Percentiles rank a stretch among this genome's conserved stretches.
Conservation (phyloP, 2,113 vertebrate genomes). For the Nibea albiflora region DNA sequence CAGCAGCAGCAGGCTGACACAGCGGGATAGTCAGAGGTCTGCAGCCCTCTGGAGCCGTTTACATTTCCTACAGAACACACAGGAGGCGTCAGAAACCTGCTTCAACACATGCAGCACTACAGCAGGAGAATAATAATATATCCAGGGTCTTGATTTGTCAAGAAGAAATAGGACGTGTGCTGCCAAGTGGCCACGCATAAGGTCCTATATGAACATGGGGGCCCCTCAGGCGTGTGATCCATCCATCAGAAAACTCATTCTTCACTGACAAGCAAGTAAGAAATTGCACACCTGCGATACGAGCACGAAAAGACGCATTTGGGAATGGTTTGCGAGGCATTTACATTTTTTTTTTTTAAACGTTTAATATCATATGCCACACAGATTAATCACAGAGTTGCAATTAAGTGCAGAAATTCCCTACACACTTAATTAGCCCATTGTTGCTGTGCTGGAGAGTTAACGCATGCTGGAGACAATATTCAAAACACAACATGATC, state of each 20-base stretch:
- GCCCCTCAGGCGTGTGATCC: background rate
- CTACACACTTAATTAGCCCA: constrained; percentile 53
- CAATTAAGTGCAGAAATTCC: constrained; percentile 22
- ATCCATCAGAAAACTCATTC: constrained; percentile 4
- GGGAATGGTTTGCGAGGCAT: too few species aligned
- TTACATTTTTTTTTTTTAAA: background rate
- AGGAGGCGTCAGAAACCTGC: background rate
- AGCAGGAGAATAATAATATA: background rate
- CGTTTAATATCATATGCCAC: background rate
- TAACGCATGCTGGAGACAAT: constrained; percentile 23
- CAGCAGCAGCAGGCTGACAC: constrained; percentile 27
- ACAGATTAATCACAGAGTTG: background rate
- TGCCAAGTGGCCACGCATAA: background rate
- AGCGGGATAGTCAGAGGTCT: constrained; percentile 35
- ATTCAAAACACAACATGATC: constrained; percentile 51
- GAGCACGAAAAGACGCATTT: background rate
- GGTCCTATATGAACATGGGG: background rate
- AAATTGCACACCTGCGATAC: background rate
- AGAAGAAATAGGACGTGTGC: background rate
- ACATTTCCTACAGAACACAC: constrained; percentile 18
- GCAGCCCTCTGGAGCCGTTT: constrained; percentile 12
- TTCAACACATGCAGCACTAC: background rate
- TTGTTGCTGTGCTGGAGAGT: constrained; percentile 42
- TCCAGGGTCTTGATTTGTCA: background rate
- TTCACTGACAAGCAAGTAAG: background rate